Percentiles rank a stretch among this genome's conserved stretches.
Evolutionary conservation across 2,113 vertebrate species (phyloP).

Genomic region (Rafetus swinhoei): DNA sequence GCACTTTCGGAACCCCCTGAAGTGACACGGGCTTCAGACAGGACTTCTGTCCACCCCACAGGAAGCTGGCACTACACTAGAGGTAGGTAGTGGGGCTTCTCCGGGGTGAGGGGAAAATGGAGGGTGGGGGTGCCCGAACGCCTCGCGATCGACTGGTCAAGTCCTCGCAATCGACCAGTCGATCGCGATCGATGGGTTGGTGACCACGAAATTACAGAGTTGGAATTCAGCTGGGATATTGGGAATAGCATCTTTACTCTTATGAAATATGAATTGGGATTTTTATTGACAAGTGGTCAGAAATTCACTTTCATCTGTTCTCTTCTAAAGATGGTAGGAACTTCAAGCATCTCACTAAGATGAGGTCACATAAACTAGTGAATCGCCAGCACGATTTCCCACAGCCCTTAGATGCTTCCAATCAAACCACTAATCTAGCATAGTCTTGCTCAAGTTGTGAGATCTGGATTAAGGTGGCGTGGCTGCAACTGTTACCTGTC

Average conservation of each 20-base stretch:
- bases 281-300: not conserved
- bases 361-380: not conserved
- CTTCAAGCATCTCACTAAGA: not conserved
- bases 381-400: not conserved
- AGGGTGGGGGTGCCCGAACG: no score
- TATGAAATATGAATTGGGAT: not conserved
- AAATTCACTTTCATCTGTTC: not conserved
- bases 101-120: no score
- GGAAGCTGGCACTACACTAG: no score
- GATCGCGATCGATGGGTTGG: no score
- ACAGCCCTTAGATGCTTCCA: not conserved
- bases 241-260: not conserved
- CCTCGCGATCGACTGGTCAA: no score
- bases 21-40: no score
- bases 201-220: not conserved
- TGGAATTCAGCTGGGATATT: not conserved
- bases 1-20: no score
- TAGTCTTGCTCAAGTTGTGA: not conserved
- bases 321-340: not conserved
- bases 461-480: not conserved
- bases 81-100: no score
- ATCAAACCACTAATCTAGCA: not conserved
- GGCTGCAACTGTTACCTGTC: slow-evolving; percentile 86
- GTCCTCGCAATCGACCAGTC: no score
- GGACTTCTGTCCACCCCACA: no score